phyloP scores from a whole-genome alignment of 2,888 invertebrate genomes.

The Synergus itoensis region DNA sequence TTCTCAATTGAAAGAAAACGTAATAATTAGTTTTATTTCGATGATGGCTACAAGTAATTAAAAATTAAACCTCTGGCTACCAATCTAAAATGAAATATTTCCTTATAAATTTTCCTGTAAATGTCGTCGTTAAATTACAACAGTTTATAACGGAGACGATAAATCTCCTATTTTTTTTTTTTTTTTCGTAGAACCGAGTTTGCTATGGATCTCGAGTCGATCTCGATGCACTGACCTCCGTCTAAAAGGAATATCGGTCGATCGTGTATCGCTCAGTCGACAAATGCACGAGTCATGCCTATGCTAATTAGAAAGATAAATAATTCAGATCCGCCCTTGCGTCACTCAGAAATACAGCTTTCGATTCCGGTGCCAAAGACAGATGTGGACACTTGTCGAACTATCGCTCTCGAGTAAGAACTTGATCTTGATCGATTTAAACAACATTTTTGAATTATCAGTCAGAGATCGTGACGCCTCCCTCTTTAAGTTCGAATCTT shows the following conservation, averaged over 20 bases:
- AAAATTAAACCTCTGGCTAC: no score
- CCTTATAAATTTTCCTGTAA: background rate
- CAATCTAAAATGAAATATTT: conserved; percentile 44
- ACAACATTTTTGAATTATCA: no score
- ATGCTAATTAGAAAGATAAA: conserved; percentile 60
- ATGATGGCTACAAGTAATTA: no score
- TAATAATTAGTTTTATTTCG: no score
- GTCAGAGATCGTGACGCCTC: no score
- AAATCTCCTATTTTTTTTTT: conserved; percentile 34
- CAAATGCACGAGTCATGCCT: conserved; percentile 55
- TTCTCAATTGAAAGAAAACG: no score
- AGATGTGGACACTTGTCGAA: background rate
- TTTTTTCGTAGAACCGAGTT: conserved; percentile 36
- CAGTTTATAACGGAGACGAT: background rate
- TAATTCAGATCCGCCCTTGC: conserved; percentile 58
- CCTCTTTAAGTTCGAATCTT: no score
- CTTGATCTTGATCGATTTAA: no score
- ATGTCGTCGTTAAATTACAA: background rate
- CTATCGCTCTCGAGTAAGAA: no score
- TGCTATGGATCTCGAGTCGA: background rate
- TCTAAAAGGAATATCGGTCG: background rate
- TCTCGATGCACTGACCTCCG: background rate
- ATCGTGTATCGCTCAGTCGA: conserved; percentile 28
- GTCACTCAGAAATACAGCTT: conserved; percentile 34
- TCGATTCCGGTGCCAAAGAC: background rate